phyloP scores from a whole-genome alignment of 2,888 invertebrate genomes.

The Phorcus lineatus region DNA sequence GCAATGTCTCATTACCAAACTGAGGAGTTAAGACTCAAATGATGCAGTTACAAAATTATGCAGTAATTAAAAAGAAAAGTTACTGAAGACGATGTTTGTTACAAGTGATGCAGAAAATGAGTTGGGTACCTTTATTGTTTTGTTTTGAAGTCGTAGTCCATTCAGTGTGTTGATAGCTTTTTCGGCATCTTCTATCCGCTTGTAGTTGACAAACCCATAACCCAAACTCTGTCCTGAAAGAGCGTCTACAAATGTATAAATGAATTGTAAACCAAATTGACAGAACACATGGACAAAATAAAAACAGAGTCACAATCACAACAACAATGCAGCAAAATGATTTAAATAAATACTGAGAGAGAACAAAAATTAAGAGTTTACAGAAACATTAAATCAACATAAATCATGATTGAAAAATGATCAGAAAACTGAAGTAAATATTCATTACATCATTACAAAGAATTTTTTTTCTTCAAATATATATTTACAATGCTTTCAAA shows the following conservation, averaged over 20 bases:
- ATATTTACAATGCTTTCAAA: too few relatives aligned
- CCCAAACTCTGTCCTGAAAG: slow-evolving; percentile 94
- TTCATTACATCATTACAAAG: too few relatives aligned
- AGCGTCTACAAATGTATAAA: slow-evolving; percentile 18
- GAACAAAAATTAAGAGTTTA: not conserved
- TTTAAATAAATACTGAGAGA: not conserved
- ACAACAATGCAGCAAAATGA: not conserved
- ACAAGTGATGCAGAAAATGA: slow-evolving; percentile 20
- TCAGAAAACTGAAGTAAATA: not conserved
- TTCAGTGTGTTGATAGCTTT: slow-evolving; percentile 99
- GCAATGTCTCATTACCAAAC: slow-evolving; percentile 28
- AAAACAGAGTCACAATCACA: not conserved
- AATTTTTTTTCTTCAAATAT: too few relatives aligned
- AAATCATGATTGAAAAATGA: not conserved
- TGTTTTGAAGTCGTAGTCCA: slow-evolving; percentile 97
- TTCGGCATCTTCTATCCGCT: slow-evolving; percentile 96
- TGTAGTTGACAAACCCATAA: slow-evolving; percentile 99
- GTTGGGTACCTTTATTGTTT: slow-evolving; percentile 89
- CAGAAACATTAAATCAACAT: not conserved
- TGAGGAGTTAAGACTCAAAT: slow-evolving; percentile 23
- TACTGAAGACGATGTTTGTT: slow-evolving; percentile 18
- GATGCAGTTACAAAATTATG: slow-evolving; percentile 35
- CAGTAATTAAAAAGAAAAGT: slow-evolving; percentile 16
- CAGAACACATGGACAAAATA: not conserved
- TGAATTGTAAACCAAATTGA: not conserved